These are phyloP conservation scores for Mustelus asterias DNA, from an alignment of 2,113 vertebrate genomes.

Conservation along the genomic window DNA sequence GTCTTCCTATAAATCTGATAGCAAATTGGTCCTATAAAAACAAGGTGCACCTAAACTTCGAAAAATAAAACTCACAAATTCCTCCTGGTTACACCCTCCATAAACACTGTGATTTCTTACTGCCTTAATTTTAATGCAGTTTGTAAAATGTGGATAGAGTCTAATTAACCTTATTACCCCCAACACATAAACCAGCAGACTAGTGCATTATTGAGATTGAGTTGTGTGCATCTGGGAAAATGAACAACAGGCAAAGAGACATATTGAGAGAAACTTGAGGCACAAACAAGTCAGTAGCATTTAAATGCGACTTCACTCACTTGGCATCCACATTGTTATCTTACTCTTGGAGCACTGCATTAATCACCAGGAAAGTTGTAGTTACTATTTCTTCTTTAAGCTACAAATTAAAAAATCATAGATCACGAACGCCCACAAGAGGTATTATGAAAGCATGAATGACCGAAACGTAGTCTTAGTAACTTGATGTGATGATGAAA, in stretches of 20 bases:
- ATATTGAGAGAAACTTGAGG: not conserved
- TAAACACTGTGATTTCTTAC: not conserved
- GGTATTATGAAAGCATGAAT: not conserved
- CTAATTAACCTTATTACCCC: not conserved
- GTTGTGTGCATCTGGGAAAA: not conserved
- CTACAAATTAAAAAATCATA: not conserved
- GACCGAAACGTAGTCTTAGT: not conserved
- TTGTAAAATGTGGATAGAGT: not conserved
- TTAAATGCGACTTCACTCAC: not conserved
- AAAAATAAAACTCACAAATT: not conserved
- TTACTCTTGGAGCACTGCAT: not conserved
- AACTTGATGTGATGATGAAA: not conserved
- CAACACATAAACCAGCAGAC: not conserved
- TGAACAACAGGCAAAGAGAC: not conserved
- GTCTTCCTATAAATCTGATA: not conserved
- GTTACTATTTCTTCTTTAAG: not conserved
- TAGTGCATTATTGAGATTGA: not conserved
- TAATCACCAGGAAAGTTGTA: not conserved
- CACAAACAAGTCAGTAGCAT: not conserved
- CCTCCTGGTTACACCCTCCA: not conserved
- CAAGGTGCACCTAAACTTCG: not conserved
- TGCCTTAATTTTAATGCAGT: not conserved
- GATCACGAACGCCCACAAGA: not conserved
- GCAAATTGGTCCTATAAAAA: not conserved
- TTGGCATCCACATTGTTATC: not conserved